Base-by-base conservation (phyloP, 1,140 invertebrate species). In the Homalodisca vitripennis region DNA sequence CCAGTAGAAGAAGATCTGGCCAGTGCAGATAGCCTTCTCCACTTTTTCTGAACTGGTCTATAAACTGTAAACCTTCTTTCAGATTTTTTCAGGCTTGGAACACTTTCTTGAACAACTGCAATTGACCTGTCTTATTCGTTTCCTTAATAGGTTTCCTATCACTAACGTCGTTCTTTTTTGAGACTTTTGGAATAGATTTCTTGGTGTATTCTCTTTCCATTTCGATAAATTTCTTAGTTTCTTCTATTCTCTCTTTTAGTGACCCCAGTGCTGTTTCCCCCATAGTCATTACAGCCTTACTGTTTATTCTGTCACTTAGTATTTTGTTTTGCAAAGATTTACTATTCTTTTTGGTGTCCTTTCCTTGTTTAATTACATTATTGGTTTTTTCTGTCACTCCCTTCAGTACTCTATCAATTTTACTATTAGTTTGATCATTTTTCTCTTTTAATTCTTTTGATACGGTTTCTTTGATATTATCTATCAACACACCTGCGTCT, bases 141-240 rank as follows among this genome's bases (percentile, higher is more conserved):
- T n/a, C n/a, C n/a, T n/a, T n/a, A n/a, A n/a, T n/a, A n/a, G n/a
- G n/a, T n/a, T n/a, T n/a, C n/a, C n/a, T n/a, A n/a, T n/a, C n/a
- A n/a, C n/a, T n/a, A n/a, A n/a, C n/a, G n/a, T n/a, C n/a, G n/a
- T n/a, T n/a, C n/a, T n/a, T n/a, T n/a, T n/a, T n/a, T n/a, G n/a
- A n/a, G n/a, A n/a, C n/a, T n/a, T n/a, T n/a, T n/a, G 62, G 34
- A 65, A n/a, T 6, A 6, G n/a, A 20, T n/a, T 51, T 51, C 34
- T 51, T 24, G 20, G 41, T 22, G 13, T 20, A 17, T 57, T 69
- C 64, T n/a, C 17, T 60, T 29, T 72, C 63, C 41, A 24, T 66
- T 46, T 71, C 29, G 22, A 41, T 41, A 41, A 41, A 41, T 10
- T 41, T 41, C 34, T 17, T 41, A 10, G 34, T 41, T 17, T 41